phyloP scores from a whole-genome alignment of 1,140 invertebrate species.

The Drosophila virilis region DNA sequence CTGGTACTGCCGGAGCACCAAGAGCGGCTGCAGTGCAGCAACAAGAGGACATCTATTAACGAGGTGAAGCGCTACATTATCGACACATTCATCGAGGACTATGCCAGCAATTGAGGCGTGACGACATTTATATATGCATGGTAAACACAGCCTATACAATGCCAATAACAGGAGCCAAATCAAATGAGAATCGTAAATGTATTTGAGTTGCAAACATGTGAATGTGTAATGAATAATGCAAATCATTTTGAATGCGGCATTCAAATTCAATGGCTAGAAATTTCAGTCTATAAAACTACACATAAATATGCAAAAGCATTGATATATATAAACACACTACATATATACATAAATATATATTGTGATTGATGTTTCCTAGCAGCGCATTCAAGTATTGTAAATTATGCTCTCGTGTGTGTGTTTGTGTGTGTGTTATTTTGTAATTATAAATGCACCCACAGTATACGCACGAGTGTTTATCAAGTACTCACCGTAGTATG shows the following conservation, averaged over 20 bases:
- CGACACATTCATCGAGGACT: constrained; percentile 83
- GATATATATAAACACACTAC: constrained; percentile 31
- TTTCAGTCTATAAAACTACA: constrained; percentile 23
- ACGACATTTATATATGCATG: constrained; percentile 13
- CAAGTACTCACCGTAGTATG: constrained; percentile 13
- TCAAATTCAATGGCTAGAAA: constrained; percentile 5
- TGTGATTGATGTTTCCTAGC: constrained; percentile 77
- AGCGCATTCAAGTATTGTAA: constrained; percentile 52
- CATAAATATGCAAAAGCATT: constrained; percentile 28
- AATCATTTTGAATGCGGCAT: constrained; percentile 5
- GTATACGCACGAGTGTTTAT: background rate
- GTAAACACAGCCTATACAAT: constrained; percentile 29
- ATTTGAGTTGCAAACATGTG: constrained; percentile 30
- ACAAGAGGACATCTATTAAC: constrained; percentile 78
- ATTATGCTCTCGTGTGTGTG: constrained; percentile 17
- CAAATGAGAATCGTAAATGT: constrained; percentile 46
- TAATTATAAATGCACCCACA: constrained; percentile 25
- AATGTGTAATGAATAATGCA: constrained; percentile 26
- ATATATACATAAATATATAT: constrained; percentile 52
- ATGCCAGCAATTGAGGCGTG: constrained; percentile 64
- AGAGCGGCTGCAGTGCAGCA: constrained; percentile 78
- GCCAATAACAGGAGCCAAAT: constrained; percentile 47
- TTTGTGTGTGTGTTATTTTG: constrained; percentile 8
- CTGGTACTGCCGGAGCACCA: constrained; percentile 79
- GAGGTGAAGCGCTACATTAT: constrained; percentile 83